A percentile compares a stretch with the other conserved stretches of the same genome.
phyloP scores from a whole-genome alignment of 2,113 vertebrate species.

The Gymnorhina tibicen region DNA sequence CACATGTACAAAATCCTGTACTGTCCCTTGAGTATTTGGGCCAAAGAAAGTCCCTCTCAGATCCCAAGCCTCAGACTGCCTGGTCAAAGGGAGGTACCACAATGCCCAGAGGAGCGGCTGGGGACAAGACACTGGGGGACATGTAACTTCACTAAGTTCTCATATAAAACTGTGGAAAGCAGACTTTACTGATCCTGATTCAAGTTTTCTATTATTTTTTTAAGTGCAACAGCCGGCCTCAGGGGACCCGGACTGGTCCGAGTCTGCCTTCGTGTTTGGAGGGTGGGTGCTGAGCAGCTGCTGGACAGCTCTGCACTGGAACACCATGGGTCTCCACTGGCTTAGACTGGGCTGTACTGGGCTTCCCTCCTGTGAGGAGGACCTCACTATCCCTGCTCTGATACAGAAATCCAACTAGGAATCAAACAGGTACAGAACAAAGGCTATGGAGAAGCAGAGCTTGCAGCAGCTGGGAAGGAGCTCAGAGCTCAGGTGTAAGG shows the following conservation, averaged over 20 bases:
- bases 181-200: background rate
- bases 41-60: background rate
- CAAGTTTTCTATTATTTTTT: background rate
- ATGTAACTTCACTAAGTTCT: background rate
- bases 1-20: background rate
- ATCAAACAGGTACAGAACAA: background rate
- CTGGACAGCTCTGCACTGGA: background rate
- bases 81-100: background rate
- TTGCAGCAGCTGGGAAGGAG: background rate
- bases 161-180: background rate
- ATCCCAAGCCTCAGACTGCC: background rate
- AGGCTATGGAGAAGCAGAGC: background rate
- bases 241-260: rapidly evolving
- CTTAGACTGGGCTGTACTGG: background rate
- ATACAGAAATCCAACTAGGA: background rate
- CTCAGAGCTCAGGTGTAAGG: background rate
- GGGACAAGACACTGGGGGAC: background rate
- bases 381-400: background rate
- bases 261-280: background rate
- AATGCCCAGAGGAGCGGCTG: background rate
- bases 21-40: background rate
- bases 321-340: background rate
- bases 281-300: background rate
- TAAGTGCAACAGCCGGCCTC: background rate
- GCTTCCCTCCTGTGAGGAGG: background rate